Evolutionary conservation across 2,113 vertebrate species (phyloP), one percentile per base, ranked within the genome.

Genomic region (Natator depressus): DNA sequence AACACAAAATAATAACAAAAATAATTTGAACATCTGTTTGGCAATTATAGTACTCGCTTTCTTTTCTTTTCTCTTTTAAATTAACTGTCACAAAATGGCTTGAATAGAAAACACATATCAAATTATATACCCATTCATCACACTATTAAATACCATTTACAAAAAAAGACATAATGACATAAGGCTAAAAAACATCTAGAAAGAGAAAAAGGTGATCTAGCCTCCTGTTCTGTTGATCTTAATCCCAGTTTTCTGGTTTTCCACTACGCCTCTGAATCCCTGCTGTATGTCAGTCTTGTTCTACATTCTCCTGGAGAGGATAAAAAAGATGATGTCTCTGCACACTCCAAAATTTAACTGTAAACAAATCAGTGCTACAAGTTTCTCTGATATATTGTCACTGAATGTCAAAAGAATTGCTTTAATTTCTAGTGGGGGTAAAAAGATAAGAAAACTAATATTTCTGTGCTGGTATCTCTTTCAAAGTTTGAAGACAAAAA

Each of bases 21-120:
- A 91, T 51, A 0, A 62, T 49, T 29, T 47, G 17, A 42, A 91
- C 89, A 83, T 85, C 79, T 19, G 82, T 91, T 88, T 80, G 38
- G 22, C 47, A 51, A 57, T 47, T 7, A 19, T 87, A 90, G 29
- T 72, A 83, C 3, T 62, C 19, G 35, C n/a, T 72, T 72, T n/a
- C 65, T 72, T 72, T 19, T 65, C 29, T 62, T 27, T 51, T 14
- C 5, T 9, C 11, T 53, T 50, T 81, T 93, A 89, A 49, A 82
- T 38, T 72, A 78, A 78, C 38, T 35, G 62, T 85, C n/a, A 78
- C 22, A 69, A 89, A 85, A n/a, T 81, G 89, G 6, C 84, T 93
- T 4, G 27, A 90, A 87, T 29, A 31, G 3, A 91, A 93, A 89
- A 85, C 24, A 94, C 88, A 84, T 49, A 82, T 25, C 22, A 1